Conservation (phyloP, 2,888 invertebrate genomes). For the Aspidapion aeneum region DNA sequence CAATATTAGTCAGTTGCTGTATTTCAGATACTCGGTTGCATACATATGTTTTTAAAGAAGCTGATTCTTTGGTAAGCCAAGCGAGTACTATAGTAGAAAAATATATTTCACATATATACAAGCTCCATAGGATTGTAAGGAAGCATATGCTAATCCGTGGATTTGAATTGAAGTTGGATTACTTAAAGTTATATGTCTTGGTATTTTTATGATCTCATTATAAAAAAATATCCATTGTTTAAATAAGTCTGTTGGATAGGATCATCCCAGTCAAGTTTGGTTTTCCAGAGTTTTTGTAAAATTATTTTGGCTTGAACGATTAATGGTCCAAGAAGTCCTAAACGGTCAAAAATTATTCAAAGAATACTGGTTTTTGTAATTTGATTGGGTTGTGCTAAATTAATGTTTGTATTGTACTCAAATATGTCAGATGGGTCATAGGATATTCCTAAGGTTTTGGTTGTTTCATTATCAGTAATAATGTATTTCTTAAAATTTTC, state of each 20-base stretch:
- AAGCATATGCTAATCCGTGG: slow-evolving; percentile 19
- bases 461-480: slow-evolving; percentile 11
- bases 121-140: background rate
- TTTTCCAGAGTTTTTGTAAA: slow-evolving; percentile 25
- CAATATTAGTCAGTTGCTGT: slow-evolving; percentile 3
- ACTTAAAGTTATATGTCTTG: slow-evolving; percentile 7
- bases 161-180: slow-evolving; percentile 3
- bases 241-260: slow-evolving; percentile 7
- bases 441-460: slow-evolving; percentile 22
- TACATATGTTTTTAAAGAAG: slow-evolving; percentile 15
- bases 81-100: slow-evolving; percentile 14
- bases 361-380: slow-evolving; percentile 23
- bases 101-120: slow-evolving; percentile 3
- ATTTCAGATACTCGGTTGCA: slow-evolving; percentile 17
- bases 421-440: slow-evolving; percentile 24
- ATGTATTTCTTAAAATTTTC: background rate
- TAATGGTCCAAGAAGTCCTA: slow-evolving; percentile 24
- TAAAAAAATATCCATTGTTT: slow-evolving; percentile 8
- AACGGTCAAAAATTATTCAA: slow-evolving; percentile 25
- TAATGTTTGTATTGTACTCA: slow-evolving; percentile 10
- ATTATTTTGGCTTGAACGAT: slow-evolving; percentile 24
- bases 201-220: background rate
- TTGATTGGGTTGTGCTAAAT: background rate
- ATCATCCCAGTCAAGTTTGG: slow-evolving; percentile 22
- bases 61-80: slow-evolving; percentile 13